A percentile compares a stretch with the other conserved stretches of the same genome.
These are phyloP conservation scores for Euleptes europaea DNA, from an alignment of 2,113 vertebrate species.

Conservation along the genomic window DNA sequence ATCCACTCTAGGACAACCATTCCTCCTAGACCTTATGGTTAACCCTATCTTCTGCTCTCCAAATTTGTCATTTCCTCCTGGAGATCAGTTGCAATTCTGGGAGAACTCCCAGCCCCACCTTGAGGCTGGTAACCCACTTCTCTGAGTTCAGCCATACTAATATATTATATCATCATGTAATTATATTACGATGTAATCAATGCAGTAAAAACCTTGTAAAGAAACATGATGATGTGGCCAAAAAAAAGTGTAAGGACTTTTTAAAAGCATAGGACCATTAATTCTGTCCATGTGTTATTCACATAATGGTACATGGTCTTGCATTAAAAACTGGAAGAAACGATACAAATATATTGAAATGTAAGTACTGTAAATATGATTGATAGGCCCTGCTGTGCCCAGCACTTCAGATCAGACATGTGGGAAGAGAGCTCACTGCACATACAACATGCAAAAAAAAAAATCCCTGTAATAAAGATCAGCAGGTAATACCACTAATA, in stretches of 20 bases:
- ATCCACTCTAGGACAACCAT: too few relatives aligned
- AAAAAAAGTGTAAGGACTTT: background rate
- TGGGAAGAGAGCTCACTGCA: conserved; percentile 5
- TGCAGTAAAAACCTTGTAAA: background rate
- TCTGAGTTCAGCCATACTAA: background rate
- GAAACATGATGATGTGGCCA: background rate
- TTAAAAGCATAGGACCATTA: background rate
- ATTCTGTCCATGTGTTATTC: background rate
- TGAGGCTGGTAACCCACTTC: too few relatives aligned
- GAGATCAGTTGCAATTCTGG: too few relatives aligned
- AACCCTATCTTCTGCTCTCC: too few relatives aligned
- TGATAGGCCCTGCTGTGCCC: background rate
- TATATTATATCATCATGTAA: too few relatives aligned
- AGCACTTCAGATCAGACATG: background rate
- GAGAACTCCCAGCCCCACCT: too few relatives aligned
- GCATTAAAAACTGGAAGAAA: background rate
- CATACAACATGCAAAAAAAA: background rate
- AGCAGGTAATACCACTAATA: conserved; percentile 1
- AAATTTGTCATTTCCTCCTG: too few relatives aligned
- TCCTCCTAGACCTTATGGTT: too few relatives aligned
- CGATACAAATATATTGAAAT: conserved; percentile 2
- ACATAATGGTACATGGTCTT: background rate
- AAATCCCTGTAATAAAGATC: conserved; percentile 5
- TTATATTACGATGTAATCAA: background rate
- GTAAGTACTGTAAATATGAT: background rate